Evolutionary conservation across 1,140 invertebrate genomes (phyloP), one percentile per base, ranked within the genome.

Genomic region (Procambarus clarkii): DNA sequence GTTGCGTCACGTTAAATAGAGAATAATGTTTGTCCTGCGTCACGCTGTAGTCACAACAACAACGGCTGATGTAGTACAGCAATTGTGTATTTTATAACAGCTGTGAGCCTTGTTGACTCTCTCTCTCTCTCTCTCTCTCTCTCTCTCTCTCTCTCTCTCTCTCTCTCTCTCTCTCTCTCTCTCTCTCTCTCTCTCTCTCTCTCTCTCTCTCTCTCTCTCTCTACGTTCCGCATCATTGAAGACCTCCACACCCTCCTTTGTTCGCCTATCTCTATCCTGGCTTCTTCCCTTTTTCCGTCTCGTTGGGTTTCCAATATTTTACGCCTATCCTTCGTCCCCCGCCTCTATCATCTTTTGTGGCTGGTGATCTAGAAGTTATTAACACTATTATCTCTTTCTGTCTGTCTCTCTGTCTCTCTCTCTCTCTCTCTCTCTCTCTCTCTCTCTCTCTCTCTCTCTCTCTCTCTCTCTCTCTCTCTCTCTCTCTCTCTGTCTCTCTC

Each of bases 401-500:
- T n/a, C 76, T 60, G 48, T 13, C n/a, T 58, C 76, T 13, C 88
- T 45, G n/a, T 44, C 7, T n/a, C 76, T 24, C 50, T 77, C 5
- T 44, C 81, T 45, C 46, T 44, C 34, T 45, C 60, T 24, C 88
- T n/a, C 45, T 34, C 64, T 85, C 80, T 54, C 34, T 64, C 50
- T 76, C 54, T 58, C 34, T 78, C 48, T 91, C 45, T 64, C 80
- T 76, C 77, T 54, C 74, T 77, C 74, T 84, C 80, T 82, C 77
- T 50, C 80, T 83, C 45, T 90, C 64, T 34, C 58, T 83, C 64
- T 69, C 60, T 74, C 76, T 89, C 60, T 78, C 79, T 48, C 45
- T 82, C 71, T 83, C 79, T 48, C 21, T 69, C 60, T 18, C 4
- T 3, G 50, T 54, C 7, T 54, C 7, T 5, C 50, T 54, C 50